These are phyloP conservation scores for Podarcis lilfordi DNA, from an alignment of 2,797 vertebrate genomes.

Conservation along the genomic window DNA sequence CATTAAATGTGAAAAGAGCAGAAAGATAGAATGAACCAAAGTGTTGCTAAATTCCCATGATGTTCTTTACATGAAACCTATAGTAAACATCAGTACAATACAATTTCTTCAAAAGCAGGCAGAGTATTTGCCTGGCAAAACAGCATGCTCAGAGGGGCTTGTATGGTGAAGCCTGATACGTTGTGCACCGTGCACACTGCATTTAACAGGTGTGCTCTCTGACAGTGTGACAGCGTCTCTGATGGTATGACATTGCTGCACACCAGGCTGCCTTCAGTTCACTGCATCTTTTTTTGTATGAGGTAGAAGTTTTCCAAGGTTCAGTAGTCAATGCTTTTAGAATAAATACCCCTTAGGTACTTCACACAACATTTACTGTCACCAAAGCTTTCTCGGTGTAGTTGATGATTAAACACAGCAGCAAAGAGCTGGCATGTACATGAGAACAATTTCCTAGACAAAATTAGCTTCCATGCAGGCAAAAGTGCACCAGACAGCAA, in stretches of 20 bases:
- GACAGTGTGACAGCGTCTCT: neutral
- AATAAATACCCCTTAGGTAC: neutral
- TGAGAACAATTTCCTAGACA: neutral
- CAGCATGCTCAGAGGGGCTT: neutral
- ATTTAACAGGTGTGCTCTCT: neutral
- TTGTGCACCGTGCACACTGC: neutral
- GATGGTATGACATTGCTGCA: neutral
- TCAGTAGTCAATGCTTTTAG: constrained; percentile 4
- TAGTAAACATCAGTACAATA: neutral
- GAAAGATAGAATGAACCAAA: neutral
- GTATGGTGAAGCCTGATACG: no score
- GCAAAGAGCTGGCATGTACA: neutral
- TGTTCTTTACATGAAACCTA: neutral
- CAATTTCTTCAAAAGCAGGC: neutral
- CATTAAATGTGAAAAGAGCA: neutral
- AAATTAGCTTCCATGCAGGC: constrained; percentile 4
- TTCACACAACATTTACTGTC: neutral
- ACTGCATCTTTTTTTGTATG: neutral
- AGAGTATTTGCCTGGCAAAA: neutral
- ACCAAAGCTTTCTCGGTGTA: constrained; percentile 1
- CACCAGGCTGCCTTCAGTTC: neutral
- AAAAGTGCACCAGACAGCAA: neutral
- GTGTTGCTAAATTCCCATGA: neutral
- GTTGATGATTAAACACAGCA: constrained; percentile 5
- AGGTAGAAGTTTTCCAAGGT: neutral